These are phyloP conservation scores for Phaethon lepturus DNA, from an alignment of 2,113 vertebrate genomes.

Conservation along the genomic window DNA sequence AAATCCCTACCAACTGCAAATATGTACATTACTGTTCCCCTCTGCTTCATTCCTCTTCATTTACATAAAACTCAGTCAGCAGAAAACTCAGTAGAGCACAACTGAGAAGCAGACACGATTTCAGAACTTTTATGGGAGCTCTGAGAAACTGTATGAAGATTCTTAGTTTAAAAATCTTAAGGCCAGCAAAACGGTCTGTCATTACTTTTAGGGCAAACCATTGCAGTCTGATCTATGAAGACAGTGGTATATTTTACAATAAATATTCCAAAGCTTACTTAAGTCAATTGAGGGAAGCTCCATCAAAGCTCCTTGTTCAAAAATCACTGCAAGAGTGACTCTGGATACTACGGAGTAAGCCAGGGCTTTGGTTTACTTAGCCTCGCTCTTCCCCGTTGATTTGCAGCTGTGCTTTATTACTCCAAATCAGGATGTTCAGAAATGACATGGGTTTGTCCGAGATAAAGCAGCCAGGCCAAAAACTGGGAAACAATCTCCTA, in stretches of 20 bases:
- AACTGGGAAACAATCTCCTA: not conserved
- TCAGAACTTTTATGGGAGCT: not conserved
- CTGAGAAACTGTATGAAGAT: not conserved
- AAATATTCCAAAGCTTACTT: not conserved
- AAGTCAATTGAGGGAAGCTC: not conserved
- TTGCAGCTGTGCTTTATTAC: not conserved
- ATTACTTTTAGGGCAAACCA: not conserved
- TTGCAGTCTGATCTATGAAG: not conserved
- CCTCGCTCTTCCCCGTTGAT: not conserved
- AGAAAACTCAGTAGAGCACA: not conserved
- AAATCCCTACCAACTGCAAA: not conserved
- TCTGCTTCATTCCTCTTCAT: not conserved
- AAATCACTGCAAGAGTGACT: not conserved
- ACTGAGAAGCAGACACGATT: not conserved
- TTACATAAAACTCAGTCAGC: not conserved
- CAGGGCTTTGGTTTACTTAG: not conserved
- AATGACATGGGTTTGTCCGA: not conserved
- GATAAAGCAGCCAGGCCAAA: not conserved
- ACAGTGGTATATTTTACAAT: not conserved
- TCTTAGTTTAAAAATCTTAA: not conserved
- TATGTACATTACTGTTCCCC: not conserved
- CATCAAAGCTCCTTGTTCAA: not conserved
- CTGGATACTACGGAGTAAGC: not conserved
- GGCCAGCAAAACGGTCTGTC: not conserved
- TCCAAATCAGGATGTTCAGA: not conserved